Evolutionary conservation across 2,888 invertebrate species (phyloP).

Genomic region (Drosophila neutralis): DNA sequence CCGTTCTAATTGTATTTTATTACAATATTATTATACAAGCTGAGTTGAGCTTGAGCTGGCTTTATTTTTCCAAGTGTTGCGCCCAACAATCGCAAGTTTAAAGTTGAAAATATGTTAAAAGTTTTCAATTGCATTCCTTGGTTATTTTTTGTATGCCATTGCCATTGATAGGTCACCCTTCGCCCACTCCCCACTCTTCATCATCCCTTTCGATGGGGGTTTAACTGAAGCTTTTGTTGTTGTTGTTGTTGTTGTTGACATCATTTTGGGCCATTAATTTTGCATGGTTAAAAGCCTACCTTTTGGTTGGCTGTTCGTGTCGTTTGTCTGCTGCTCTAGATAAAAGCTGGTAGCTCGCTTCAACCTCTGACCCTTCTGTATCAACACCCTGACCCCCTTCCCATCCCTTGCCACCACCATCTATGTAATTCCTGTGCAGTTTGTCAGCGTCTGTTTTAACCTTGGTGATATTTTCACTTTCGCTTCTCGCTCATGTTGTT

Average conservation of each 20-base stretch:
- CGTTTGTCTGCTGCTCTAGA: slow-evolving; percentile 41
- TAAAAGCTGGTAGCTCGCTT: slow-evolving; percentile 27
- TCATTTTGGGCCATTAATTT: slow-evolving; percentile 75
- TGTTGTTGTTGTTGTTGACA: slow-evolving; percentile 54
- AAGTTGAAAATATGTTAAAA: slow-evolving; percentile 51
- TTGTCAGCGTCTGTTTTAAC: slow-evolving; percentile 57
- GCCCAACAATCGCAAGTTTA: slow-evolving; percentile 47
- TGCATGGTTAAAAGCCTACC: slow-evolving; percentile 53
- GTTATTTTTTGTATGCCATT: slow-evolving; percentile 40
- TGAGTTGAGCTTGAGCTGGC: not conserved
- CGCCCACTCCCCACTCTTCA: not conserved
- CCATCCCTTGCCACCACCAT: not conserved
- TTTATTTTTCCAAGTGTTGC: slow-evolving; percentile 9
- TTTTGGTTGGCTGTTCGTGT: slow-evolving; percentile 22
- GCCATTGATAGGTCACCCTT: slow-evolving; percentile 42
- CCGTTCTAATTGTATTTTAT: slow-evolving; percentile 25
- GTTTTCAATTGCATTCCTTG: slow-evolving; percentile 42
- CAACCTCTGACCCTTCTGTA: slow-evolving; percentile 14
- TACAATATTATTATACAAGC: not conserved
- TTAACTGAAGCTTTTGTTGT: slow-evolving; percentile 44
- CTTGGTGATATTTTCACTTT: slow-evolving; percentile 67
- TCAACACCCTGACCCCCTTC: not conserved
- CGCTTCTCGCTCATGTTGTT: slow-evolving; percentile 50
- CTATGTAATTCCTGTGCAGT: slow-evolving; percentile 26
- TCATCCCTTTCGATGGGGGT: not conserved